Evolutionary conservation across 2,113 vertebrate genomes (phyloP).

Genomic region (Syngnathus typhle): DNA sequence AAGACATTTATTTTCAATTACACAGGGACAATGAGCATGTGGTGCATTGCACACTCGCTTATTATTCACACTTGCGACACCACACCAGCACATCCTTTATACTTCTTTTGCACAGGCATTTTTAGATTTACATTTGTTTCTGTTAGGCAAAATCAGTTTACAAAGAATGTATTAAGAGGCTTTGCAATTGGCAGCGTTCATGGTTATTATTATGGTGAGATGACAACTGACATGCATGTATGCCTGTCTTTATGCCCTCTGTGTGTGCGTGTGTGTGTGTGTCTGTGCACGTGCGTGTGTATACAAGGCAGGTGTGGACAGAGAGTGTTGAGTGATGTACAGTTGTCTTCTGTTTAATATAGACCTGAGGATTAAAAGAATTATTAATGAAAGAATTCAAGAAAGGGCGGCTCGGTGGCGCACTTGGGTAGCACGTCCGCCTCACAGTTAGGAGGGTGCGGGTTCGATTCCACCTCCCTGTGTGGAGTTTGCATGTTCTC

Average conservation of each 20-base stretch:
- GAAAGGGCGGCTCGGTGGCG: too few species aligned
- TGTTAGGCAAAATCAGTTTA: slow-evolving; percentile 1
- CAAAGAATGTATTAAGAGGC: slow-evolving; percentile 10
- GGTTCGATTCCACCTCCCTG: too few species aligned
- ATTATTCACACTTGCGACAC: not conserved
- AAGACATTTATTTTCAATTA: too few species aligned
- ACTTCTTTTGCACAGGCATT: not conserved
- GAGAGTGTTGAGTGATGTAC: slow-evolving; percentile 21
- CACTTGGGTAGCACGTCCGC: too few species aligned
- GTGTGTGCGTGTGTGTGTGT: slow-evolving; percentile 1
- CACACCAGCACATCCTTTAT: not conserved
- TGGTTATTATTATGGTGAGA: slow-evolving; percentile 14
- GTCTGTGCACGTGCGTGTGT: not conserved
- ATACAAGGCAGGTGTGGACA: slow-evolving; percentile 6
- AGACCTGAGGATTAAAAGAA: slow-evolving; percentile 15
- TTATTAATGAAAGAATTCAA: slow-evolving; percentile 14
- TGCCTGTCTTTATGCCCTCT: not conserved
- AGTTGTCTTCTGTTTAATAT: slow-evolving; percentile 12
- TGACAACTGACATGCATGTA: slow-evolving; percentile 6
- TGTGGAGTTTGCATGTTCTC: too few species aligned
- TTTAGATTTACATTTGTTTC: not conserved
- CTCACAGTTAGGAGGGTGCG: too few species aligned
- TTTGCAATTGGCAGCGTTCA: not conserved
- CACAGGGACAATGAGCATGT: too few species aligned
- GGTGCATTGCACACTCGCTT: too few species aligned